Conservation (phyloP, 2,888 invertebrate genomes). For the Dasysyrphus tricinctus region DNA sequence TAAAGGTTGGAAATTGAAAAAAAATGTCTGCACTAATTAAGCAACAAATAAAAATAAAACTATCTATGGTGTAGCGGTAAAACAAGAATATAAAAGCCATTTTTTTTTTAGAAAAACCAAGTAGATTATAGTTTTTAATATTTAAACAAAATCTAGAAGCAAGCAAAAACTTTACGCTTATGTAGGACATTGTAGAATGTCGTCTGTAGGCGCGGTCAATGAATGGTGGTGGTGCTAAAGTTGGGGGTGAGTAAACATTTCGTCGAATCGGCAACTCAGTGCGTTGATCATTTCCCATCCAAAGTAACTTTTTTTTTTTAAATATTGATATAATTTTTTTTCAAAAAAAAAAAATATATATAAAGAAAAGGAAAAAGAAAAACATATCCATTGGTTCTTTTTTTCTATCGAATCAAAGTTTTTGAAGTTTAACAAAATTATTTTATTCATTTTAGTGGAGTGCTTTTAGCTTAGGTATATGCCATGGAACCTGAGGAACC, state of each 20-base stretch:
- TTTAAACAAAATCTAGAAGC: slow-evolving; percentile 28
- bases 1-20: neutral
- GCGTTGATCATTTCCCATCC: slow-evolving; percentile 81
- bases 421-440: neutral
- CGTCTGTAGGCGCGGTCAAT: slow-evolving; percentile 79
- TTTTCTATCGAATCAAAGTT: neutral
- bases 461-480: too few species aligned
- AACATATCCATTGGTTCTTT: slow-evolving; percentile 55
- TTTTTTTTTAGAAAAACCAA: neutral
- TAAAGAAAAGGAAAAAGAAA: slow-evolving; percentile 38
- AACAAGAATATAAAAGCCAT: neutral
- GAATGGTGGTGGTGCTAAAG: slow-evolving; percentile 79
- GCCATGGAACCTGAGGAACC: too few species aligned
- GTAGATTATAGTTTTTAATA: slow-evolving; percentile 1
- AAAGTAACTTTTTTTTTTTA: slow-evolving; percentile 79
- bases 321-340: slow-evolving; percentile 20
- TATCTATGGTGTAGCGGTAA: neutral
- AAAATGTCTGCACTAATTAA: neutral
- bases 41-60: neutral
- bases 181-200: slow-evolving; percentile 83
- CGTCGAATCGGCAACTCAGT: slow-evolving; percentile 77
- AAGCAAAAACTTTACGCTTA: slow-evolving; percentile 81
- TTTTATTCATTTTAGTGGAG: neutral
- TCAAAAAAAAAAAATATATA: neutral
- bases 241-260: slow-evolving; percentile 81